phyloP scores from a whole-genome alignment of 2,888 invertebrate species.

The Apamea crenata region DNA sequence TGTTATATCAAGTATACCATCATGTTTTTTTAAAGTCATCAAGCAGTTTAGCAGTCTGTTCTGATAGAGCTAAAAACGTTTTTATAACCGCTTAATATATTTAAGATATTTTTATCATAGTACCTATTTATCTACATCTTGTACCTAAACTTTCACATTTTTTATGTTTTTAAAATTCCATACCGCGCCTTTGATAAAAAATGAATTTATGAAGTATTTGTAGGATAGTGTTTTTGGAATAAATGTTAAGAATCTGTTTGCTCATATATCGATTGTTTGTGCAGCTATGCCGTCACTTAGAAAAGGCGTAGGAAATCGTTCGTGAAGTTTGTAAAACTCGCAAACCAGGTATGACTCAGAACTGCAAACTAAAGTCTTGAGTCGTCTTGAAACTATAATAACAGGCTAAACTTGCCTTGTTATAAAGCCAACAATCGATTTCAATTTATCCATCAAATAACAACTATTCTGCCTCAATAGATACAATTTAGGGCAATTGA shows the following conservation, averaged over 20 bases:
- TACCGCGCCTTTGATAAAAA: slow-evolving; percentile 49
- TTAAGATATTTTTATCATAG: slow-evolving; percentile 64
- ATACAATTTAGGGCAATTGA: slow-evolving; percentile 59
- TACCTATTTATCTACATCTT: slow-evolving; percentile 67
- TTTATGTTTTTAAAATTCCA: slow-evolving; percentile 48
- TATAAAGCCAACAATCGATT: slow-evolving; percentile 48
- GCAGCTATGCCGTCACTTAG: slow-evolving; percentile 14
- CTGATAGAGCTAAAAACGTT: slow-evolving; percentile 39
- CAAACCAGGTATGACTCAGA: slow-evolving; percentile 14
- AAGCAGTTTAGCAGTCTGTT: slow-evolving; percentile 43
- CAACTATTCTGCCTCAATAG: slow-evolving; percentile 46
- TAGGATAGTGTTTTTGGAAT: slow-evolving; percentile 45
- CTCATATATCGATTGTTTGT: slow-evolving; percentile 36
- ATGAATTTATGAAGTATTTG: slow-evolving; percentile 42
- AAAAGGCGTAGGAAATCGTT: slow-evolving; percentile 16
- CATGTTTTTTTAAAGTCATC: slow-evolving; percentile 19
- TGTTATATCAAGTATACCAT: slow-evolving; percentile 21
- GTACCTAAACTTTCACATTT: slow-evolving; percentile 59
- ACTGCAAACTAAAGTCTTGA: slow-evolving; percentile 22
- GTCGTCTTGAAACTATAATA: slow-evolving; percentile 37
- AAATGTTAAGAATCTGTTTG: slow-evolving; percentile 35
- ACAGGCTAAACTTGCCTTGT: slow-evolving; percentile 41
- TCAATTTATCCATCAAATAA: slow-evolving; percentile 59
- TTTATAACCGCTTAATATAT: slow-evolving; percentile 64
- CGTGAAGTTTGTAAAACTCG: slow-evolving; percentile 45